A percentile compares a stretch with the other conserved stretches of the same genome.
Conservation (phyloP, 2,113 vertebrate genomes). For the Nymphicus hollandicus region DNA sequence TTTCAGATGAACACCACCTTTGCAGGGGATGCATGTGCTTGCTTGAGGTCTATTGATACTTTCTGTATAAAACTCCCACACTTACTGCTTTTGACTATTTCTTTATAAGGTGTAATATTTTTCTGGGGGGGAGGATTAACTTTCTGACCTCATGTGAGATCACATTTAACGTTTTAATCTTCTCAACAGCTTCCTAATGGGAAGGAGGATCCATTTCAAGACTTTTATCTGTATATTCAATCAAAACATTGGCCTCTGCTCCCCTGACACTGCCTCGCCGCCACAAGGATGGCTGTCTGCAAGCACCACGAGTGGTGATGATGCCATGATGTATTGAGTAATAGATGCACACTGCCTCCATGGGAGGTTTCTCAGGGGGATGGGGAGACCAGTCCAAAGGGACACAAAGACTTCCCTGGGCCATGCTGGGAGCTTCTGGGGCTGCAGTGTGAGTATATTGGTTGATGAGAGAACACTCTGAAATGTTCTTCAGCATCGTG, state of each 20-base stretch:
- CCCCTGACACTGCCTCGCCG: background rate
- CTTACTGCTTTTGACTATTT: background rate
- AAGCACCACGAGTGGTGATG: rapidly evolving
- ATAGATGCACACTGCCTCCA: background rate
- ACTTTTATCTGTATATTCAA: background rate
- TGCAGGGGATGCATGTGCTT: background rate
- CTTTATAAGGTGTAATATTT: background rate
- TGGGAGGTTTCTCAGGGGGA: background rate
- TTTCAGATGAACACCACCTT: background rate
- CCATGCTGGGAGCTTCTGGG: background rate
- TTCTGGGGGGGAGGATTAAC: rapidly evolving
- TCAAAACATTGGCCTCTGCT: background rate
- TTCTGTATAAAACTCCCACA: background rate
- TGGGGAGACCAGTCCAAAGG: background rate
- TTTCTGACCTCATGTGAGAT: background rate
- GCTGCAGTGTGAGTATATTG: rapidly evolving
- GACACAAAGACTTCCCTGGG: background rate
- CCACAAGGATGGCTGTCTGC: rapidly evolving
- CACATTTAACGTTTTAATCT: background rate
- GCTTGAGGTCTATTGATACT: background rate
- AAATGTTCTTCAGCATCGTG: background rate
- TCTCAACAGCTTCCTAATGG: background rate
- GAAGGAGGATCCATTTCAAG: background rate
- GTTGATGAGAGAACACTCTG: background rate
- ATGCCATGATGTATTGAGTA: background rate